phyloP scores from a whole-genome alignment of 2,888 invertebrate species.

The Schrankia costaestrigalis region DNA sequence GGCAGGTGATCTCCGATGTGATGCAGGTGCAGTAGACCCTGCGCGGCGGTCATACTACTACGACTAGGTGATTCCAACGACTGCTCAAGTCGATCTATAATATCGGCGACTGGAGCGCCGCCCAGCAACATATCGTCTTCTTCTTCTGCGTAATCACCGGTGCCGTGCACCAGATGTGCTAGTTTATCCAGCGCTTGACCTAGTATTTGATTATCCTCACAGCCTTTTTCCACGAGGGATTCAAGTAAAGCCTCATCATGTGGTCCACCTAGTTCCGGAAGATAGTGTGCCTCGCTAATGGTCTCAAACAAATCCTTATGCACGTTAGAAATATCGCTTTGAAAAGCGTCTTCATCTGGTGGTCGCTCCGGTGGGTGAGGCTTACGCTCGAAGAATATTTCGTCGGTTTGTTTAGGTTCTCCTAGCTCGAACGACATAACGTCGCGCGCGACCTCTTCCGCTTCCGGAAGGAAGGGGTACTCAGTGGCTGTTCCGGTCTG shows the following conservation, averaged over 20 bases:
- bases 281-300: conserved; percentile 71
- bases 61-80: conserved; percentile 77
- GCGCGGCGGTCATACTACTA: conserved; percentile 68
- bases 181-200: conserved; percentile 69
- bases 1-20: conserved; percentile 61
- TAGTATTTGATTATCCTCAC: conserved; percentile 81
- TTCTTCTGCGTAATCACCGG: conserved; percentile 70
- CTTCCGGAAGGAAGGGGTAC: conserved; percentile 55
- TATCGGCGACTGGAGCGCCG: conserved; percentile 79
- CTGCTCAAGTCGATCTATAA: conserved; percentile 83
- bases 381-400: conserved; percentile 62
- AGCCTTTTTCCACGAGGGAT: conserved; percentile 82
- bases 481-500: conserved; percentile 37
- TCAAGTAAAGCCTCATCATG: conserved; percentile 81
- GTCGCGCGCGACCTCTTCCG: conserved; percentile 60
- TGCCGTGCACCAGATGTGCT: conserved; percentile 60
- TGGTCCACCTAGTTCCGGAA: conserved; percentile 66
- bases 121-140: conserved; percentile 71
- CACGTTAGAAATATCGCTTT: conserved; percentile 51
- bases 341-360: conserved; percentile 50
- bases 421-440: conserved; percentile 69
- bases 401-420: conserved; percentile 55
- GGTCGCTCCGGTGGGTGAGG: conserved; percentile 43
- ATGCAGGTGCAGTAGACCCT: conserved; percentile 67
- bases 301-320: conserved; percentile 74